A percentile compares a stretch with the other conserved stretches of the same genome.
These are phyloP conservation scores for Gorilla gorilla DNA, from an alignment of 2,113 vertebrate species.

Conservation along the genomic window DNA sequence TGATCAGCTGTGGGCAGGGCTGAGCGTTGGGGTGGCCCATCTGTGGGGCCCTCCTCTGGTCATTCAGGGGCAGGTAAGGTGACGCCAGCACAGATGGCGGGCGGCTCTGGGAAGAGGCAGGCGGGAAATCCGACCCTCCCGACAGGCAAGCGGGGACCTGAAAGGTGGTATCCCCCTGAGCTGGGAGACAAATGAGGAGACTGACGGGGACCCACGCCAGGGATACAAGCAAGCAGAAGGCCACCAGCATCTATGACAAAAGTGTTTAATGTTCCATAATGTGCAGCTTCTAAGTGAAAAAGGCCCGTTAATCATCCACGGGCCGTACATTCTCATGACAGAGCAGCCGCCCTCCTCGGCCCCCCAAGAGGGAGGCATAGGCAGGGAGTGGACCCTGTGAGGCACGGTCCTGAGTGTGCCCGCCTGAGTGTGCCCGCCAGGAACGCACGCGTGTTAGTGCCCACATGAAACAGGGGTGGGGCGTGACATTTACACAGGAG, in stretches of 20 bases:
- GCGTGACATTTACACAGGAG: not conserved
- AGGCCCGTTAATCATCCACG: not conserved
- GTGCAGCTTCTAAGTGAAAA: conserved; percentile 20
- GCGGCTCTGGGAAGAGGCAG: conserved; percentile 52
- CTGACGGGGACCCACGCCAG: not conserved
- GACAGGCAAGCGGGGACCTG: not conserved
- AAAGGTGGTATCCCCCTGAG: not conserved
- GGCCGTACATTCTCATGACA: not conserved
- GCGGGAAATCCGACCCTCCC: conserved; percentile 65
- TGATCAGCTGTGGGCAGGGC: not conserved
- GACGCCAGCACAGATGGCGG: conserved; percentile 70
- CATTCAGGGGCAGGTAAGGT: conserved; percentile 53
- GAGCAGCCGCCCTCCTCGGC: not conserved
- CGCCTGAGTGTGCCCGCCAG: not conserved
- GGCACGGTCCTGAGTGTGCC: conserved; percentile 37
- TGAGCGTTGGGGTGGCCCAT: not conserved
- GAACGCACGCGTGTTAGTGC: not conserved
- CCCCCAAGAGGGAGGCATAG: not conserved
- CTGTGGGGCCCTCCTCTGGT: not conserved
- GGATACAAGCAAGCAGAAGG: not conserved
- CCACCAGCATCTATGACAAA: conserved; percentile 28
- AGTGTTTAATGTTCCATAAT: conserved; percentile 65
- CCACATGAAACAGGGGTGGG: not conserved
- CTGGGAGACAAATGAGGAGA: not conserved
- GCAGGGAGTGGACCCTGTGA: not conserved